Evolutionary conservation across 2,888 invertebrate species (phyloP).

Genomic region (Neoascia interrupta): DNA sequence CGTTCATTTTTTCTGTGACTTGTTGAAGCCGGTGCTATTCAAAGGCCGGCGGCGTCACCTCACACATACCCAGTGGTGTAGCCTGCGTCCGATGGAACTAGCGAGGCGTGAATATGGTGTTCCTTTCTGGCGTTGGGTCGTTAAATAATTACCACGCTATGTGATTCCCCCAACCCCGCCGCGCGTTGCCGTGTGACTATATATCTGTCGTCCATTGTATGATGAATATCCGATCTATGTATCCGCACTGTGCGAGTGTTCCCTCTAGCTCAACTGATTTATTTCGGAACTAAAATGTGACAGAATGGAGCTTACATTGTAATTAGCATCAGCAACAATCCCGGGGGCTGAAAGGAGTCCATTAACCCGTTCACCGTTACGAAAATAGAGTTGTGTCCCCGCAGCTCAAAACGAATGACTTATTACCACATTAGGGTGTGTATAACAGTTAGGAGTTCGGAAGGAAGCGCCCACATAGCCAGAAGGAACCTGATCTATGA

Average conservation of each 20-base stretch:
- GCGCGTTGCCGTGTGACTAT: slow-evolving; percentile 4
- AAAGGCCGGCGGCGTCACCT: slow-evolving; percentile 58
- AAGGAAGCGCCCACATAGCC: slow-evolving; percentile 50
- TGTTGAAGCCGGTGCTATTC: slow-evolving; percentile 10
- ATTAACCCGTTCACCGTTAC: slow-evolving; percentile 62
- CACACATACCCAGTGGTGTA: slow-evolving; percentile 32
- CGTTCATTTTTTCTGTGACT: neutral
- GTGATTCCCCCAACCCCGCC: slow-evolving; percentile 50
- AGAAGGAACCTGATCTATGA: slow-evolving; percentile 29
- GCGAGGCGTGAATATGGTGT: slow-evolving; percentile 65
- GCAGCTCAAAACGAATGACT: slow-evolving; percentile 49
- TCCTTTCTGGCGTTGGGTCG: slow-evolving; percentile 65
- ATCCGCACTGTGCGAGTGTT: too few relatives aligned
- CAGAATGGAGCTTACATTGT: slow-evolving; percentile 35
- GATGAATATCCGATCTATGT: slow-evolving; percentile 56
- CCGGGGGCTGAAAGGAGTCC: neutral
- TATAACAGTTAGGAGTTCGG: slow-evolving; percentile 37
- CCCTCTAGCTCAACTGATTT: slow-evolving; percentile 61
- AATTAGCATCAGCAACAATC: slow-evolving; percentile 34
- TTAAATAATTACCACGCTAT: slow-evolving; percentile 68
- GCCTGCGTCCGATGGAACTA: slow-evolving; percentile 60
- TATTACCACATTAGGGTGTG: slow-evolving; percentile 43
- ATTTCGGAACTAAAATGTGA: slow-evolving; percentile 60
- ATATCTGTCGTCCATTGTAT: slow-evolving; percentile 26
- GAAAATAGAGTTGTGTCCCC: slow-evolving; percentile 24